These are phyloP conservation scores for Leptestheria dahalacensis DNA, from an alignment of 1,140 invertebrate species.

Conservation along the genomic window DNA sequence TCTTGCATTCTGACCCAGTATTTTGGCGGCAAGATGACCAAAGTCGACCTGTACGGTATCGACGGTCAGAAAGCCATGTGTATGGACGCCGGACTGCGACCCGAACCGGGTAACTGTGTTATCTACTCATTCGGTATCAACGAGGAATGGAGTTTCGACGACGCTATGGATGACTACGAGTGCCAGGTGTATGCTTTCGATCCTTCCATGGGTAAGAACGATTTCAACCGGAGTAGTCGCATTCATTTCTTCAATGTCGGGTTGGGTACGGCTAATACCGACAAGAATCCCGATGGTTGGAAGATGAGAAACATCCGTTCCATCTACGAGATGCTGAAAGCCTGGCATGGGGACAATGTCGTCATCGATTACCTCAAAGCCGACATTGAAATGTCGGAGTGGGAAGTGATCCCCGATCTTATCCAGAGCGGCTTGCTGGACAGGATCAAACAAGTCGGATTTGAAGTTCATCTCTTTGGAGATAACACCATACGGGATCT, in stretches of 20 bases:
- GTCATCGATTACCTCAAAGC: background rate
- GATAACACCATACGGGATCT: background rate
- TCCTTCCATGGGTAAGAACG: slow-evolving; percentile 16
- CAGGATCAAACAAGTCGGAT: background rate
- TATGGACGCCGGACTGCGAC: slow-evolving; percentile 18
- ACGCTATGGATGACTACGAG: slow-evolving; percentile 19
- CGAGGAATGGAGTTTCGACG: slow-evolving; percentile 22
- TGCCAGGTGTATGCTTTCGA: slow-evolving; percentile 23
- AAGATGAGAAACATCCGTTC: slow-evolving; percentile 1
- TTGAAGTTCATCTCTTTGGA: background rate
- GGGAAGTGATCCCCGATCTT: background rate
- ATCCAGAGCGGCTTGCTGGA: background rate
- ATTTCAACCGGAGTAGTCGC: slow-evolving; percentile 3
- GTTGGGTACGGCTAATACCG: background rate
- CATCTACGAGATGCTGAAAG: background rate
- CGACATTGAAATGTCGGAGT: background rate
- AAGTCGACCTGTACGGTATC: background rate
- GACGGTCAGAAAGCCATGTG: slow-evolving; percentile 21
- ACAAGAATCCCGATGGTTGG: background rate
- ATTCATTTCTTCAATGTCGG: slow-evolving; percentile 5
- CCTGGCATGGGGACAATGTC: background rate
- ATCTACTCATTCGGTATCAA: slow-evolving; percentile 22
- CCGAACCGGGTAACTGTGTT: slow-evolving; percentile 12
- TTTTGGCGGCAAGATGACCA: slow-evolving; percentile 8
- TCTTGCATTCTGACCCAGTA: slow-evolving; percentile 7